These are phyloP conservation scores for Penelope pileata DNA, from an alignment of 2,113 vertebrate genomes.

Conservation along the genomic window DNA sequence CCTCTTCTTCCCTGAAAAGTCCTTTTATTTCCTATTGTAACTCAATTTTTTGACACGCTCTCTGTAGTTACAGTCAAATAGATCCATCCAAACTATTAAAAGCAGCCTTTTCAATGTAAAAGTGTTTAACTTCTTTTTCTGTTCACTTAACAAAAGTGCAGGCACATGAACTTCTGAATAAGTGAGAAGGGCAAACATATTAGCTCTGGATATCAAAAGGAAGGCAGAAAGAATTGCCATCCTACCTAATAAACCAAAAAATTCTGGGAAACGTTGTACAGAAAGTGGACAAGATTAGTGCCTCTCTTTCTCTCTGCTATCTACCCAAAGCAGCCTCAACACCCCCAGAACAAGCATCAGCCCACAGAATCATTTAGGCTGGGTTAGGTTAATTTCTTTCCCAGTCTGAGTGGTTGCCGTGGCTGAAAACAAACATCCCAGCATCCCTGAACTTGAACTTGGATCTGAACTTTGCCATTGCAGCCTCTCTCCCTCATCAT, in stretches of 20 bases:
- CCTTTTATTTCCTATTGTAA: slow-evolving; percentile 28
- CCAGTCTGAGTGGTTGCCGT: background rate
- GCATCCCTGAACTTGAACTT: background rate
- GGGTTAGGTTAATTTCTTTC: background rate
- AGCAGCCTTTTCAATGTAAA: background rate
- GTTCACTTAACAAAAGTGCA: background rate
- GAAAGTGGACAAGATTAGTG: background rate
- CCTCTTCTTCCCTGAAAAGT: background rate
- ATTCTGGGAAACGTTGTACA: background rate
- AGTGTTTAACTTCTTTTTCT: slow-evolving; percentile 4
- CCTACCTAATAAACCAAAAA: slow-evolving; percentile 3
- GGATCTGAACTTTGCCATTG: background rate
- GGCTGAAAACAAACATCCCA: background rate
- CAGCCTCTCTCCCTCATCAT: background rate
- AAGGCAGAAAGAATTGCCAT: background rate
- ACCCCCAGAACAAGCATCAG: background rate
- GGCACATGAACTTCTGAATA: background rate
- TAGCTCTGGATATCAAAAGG: background rate
- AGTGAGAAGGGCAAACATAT: slow-evolving; percentile 34
- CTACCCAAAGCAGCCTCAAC: background rate
- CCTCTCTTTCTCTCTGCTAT: background rate
- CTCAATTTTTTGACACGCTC: background rate
- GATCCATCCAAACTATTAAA: slow-evolving; percentile 1
- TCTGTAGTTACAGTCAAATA: background rate
- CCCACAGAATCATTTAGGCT: background rate